phyloP scores from a whole-genome alignment of 2,888 invertebrate species.

The Oligia latruncula region DNA sequence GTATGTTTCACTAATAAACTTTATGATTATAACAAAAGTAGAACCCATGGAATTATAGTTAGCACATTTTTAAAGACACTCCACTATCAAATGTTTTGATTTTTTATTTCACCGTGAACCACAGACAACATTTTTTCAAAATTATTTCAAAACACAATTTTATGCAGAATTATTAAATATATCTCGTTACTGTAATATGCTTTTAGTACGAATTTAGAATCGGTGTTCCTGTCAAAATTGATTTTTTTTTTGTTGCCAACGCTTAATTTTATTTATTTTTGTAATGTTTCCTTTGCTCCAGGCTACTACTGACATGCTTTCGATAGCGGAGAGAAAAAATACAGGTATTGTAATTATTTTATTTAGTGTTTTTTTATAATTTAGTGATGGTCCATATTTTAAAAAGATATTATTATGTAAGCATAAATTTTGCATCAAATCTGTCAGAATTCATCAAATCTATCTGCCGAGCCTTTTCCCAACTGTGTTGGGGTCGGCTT shows the following conservation, averaged over 20 bases:
- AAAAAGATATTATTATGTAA: not conserved
- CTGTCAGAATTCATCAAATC: not conserved
- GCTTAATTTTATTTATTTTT: constrained; percentile 48
- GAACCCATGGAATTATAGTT: not conserved
- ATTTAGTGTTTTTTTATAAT: not conserved
- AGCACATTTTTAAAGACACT: not conserved
- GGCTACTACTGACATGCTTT: constrained; percentile 64
- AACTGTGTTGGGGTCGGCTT: no score
- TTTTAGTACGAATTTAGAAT: constrained; percentile 17
- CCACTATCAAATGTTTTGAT: not conserved
- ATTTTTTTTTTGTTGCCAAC: constrained; percentile 32
- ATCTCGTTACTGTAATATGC: constrained; percentile 7
- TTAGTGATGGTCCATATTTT: not conserved
- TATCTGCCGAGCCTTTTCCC: no score
- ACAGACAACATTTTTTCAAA: not conserved
- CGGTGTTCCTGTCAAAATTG: constrained; percentile 12
- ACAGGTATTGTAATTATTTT: constrained; percentile 55
- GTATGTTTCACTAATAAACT: no score
- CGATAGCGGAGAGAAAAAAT: constrained; percentile 50
- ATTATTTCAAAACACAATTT: not conserved
- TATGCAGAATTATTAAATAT: constrained; percentile 7
- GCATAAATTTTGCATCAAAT: no score
- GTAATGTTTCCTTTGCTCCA: constrained; percentile 59
- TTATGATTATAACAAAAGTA: not conserved
- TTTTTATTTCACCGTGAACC: not conserved